Conservation (phyloP, 2,888 invertebrate genomes). For the Neria commutata region DNA sequence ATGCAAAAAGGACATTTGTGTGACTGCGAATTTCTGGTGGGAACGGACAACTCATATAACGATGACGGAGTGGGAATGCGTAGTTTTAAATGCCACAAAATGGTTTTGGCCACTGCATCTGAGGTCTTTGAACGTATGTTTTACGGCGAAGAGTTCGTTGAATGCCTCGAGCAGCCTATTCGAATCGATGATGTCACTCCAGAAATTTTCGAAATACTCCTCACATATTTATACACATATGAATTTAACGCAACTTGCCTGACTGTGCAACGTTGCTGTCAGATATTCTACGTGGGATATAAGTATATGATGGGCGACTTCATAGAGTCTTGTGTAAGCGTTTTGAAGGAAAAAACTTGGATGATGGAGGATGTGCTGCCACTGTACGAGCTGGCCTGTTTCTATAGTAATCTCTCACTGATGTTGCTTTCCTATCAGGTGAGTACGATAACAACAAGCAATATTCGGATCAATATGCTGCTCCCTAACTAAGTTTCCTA, state of each 20-base stretch:
- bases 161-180: conserved; percentile 19
- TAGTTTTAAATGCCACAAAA: conserved; percentile 34
- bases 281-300: conserved; percentile 34
- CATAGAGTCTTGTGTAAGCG: conserved; percentile 29
- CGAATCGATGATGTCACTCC: conserved; percentile 36
- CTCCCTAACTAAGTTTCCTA: not conserved
- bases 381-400: conserved; percentile 37
- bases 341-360: conserved; percentile 34
- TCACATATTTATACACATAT: conserved; percentile 41
- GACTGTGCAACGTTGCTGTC: too few relatives aligned
- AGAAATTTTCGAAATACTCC: conserved; percentile 35
- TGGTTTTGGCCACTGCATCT: conserved; percentile 38
- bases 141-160: conserved; percentile 21
- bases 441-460: too few relatives aligned
- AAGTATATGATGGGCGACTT: conserved; percentile 40
- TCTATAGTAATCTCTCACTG: conserved; percentile 26
- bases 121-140: conserved; percentile 36
- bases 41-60: conserved; percentile 8
- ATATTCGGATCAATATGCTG: not conserved
- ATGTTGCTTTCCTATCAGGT: conserved; percentile 16
- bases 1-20: conserved; percentile 33
- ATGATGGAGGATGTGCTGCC: conserved; percentile 33
- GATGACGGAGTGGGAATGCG: conserved; percentile 22
- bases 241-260: conserved; percentile 33
- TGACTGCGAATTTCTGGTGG: conserved; percentile 37